Conservation (phyloP, 2,113 vertebrate genomes). For the Verasper variegatus region DNA sequence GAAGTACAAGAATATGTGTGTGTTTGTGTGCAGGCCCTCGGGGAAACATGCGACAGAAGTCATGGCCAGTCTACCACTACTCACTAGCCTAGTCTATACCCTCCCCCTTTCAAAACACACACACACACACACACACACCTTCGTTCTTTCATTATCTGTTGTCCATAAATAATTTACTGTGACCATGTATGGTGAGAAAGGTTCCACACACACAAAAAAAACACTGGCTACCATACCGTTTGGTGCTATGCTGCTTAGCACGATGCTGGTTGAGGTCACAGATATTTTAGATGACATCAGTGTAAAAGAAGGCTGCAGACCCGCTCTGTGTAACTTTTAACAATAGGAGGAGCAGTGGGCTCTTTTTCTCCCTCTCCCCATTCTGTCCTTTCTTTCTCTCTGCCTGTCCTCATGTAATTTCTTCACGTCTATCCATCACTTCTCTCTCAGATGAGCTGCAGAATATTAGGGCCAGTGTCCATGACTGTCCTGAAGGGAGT, state of each 20-base stretch:
- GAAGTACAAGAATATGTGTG: neutral
- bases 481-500: conserved; percentile 41
- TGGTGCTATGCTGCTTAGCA: neutral
- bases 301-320: conserved; percentile 63
- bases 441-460: conserved; percentile 25
- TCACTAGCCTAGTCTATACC: conserved; percentile 1
- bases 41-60: conserved; percentile 44
- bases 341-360: conserved; percentile 8
- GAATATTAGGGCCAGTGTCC: conserved; percentile 5
- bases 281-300: conserved; percentile 70
- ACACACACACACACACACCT: neutral
- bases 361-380: conserved; percentile 10
- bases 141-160: conserved; percentile 34
- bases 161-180: conserved; percentile 42
- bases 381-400: neutral
- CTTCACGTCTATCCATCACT: conserved; percentile 3
- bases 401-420: conserved; percentile 20
- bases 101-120: neutral
- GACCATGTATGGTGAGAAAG: conserved; percentile 72
- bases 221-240: conserved; percentile 60
- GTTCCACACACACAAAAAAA: conserved; percentile 12
- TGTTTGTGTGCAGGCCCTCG: conserved; percentile 11
- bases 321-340: conserved; percentile 42
- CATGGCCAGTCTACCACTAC: conserved; percentile 8
- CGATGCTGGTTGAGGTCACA: neutral